Conservation (phyloP, 2,888 invertebrate genomes). For the Eumerus sabulonum region DNA sequence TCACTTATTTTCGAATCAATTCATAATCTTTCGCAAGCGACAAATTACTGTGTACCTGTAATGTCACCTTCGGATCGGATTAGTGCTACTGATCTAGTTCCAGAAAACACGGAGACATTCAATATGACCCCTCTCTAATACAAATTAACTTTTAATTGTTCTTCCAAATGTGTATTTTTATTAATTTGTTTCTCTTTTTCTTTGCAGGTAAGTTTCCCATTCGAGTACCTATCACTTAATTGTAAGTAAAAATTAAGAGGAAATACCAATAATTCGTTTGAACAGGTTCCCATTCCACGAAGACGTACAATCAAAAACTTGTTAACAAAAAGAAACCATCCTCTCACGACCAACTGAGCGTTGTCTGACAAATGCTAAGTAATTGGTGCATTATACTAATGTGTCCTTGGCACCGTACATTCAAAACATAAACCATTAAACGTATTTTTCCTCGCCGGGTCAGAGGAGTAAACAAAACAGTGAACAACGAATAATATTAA, state of each 20-base stretch:
- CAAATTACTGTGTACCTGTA: too few relatives aligned
- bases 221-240: neutral
- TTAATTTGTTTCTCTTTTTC: constrained; percentile 1
- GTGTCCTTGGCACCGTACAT: constrained; percentile 16
- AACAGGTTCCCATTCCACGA: too few relatives aligned
- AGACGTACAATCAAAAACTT: neutral
- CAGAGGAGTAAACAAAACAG: neutral
- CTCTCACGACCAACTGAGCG: neutral
- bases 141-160: too few relatives aligned
- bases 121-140: too few relatives aligned
- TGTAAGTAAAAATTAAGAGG: constrained; percentile 5
- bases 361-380: neutral
- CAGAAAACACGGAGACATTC: too few relatives aligned
- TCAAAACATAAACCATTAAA: constrained; percentile 13
- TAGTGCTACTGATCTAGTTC: too few relatives aligned
- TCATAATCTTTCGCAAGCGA: too few relatives aligned
- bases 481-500: neutral
- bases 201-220: constrained; percentile 27
- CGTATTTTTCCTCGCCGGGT: neutral
- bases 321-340: neutral
- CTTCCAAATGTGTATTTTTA: neutral
- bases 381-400: neutral
- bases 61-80: too few relatives aligned
- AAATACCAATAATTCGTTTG: too few relatives aligned
- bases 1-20: too few relatives aligned